Conservation (phyloP, 2,888 invertebrate species). For the Tetragnatha montana region DNA sequence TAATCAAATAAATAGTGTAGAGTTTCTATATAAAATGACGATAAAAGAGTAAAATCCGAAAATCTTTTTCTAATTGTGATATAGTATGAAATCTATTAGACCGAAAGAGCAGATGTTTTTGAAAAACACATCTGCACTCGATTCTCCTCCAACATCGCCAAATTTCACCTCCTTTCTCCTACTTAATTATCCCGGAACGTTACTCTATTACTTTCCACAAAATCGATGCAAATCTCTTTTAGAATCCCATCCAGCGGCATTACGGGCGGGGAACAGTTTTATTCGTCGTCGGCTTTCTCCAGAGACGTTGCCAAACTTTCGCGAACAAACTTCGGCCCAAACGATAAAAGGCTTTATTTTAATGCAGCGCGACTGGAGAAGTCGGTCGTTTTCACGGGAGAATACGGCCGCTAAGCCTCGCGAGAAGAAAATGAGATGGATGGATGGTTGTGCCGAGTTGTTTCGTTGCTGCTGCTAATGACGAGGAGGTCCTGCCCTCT, state of each 20-base stretch:
- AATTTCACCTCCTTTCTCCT: background rate
- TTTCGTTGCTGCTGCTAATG: background rate
- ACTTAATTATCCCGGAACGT: background rate
- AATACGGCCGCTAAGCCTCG: background rate
- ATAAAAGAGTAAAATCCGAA: too few relatives aligned
- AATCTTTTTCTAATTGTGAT: too few relatives aligned
- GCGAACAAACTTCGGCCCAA: background rate
- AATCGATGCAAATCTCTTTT: background rate
- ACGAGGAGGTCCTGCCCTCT: background rate
- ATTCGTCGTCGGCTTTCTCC: background rate
- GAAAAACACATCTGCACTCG: background rate
- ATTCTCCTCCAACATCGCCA: background rate
- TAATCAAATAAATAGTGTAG: too few relatives aligned
- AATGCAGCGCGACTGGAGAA: slow-evolving; percentile 9
- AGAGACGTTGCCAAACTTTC: slow-evolving; percentile 2
- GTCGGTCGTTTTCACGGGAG: background rate
- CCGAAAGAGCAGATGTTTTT: background rate
- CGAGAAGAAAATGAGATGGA: background rate
- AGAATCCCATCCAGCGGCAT: background rate
- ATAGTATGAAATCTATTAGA: background rate
- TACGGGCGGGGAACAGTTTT: background rate
- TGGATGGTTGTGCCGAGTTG: background rate
- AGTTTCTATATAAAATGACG: too few relatives aligned
- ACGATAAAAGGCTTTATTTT: slow-evolving; percentile 40
- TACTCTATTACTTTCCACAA: background rate